Percentiles rank a stretch among this genome's conserved stretches.
These are phyloP conservation scores for Dynastes tityus DNA, from an alignment of 2,888 invertebrate species.

Conservation along the genomic window DNA sequence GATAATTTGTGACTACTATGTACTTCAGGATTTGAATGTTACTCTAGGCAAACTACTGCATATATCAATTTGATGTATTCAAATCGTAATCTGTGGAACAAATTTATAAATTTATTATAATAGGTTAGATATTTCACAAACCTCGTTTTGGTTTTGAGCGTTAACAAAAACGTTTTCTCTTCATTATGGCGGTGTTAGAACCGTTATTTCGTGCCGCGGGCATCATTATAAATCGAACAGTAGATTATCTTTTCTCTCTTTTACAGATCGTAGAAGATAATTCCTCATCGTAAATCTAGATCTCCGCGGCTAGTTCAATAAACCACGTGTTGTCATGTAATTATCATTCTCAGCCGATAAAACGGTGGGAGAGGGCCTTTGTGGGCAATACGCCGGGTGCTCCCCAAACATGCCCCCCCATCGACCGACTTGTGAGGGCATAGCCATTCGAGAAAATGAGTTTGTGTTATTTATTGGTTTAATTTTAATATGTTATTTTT, in stretches of 20 bases:
- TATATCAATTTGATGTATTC: too few species aligned
- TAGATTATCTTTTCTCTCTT: slow-evolving; percentile 36
- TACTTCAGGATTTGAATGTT: too few species aligned
- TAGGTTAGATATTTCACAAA: too few species aligned
- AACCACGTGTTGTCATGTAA: slow-evolving; percentile 70
- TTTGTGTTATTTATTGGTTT: slow-evolving; percentile 51
- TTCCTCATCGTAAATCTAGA: slow-evolving; percentile 57
- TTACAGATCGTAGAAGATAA: slow-evolving; percentile 46
- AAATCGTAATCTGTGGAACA: too few species aligned
- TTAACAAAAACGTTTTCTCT: slow-evolving; percentile 7
- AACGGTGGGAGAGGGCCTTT: slow-evolving; percentile 67
- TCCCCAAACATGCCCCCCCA: slow-evolving; percentile 67
- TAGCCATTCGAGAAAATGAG: slow-evolving; percentile 50
- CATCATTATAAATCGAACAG: slow-evolving; percentile 43
- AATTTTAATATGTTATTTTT: slow-evolving; percentile 54
- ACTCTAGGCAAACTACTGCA: too few species aligned
- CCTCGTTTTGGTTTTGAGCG: neutral
- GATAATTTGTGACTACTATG: too few species aligned
- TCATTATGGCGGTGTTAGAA: slow-evolving; percentile 32
- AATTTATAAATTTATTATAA: too few species aligned
- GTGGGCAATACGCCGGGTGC: slow-evolving; percentile 67
- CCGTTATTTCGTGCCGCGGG: slow-evolving; percentile 25
- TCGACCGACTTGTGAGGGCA: slow-evolving; percentile 66
- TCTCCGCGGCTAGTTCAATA: slow-evolving; percentile 62
- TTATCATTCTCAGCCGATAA: slow-evolving; percentile 69